These are phyloP conservation scores for Drosophila yakuba DNA, from an alignment of 1,140 invertebrate species.

Conservation along the genomic window DNA sequence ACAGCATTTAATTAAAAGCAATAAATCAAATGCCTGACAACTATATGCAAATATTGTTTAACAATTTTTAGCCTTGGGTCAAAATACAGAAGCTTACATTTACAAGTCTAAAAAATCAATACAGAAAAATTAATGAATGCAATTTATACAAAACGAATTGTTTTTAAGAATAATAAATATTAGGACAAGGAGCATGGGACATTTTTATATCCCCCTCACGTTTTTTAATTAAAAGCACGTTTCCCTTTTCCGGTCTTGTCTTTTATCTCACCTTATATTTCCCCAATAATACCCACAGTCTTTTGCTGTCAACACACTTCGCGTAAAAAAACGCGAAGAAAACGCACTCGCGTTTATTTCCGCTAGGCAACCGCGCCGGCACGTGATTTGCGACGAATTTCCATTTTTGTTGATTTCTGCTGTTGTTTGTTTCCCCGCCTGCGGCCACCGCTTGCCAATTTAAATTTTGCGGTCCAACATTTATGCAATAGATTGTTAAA, in stretches of 20 bases:
- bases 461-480: constrained; percentile 70
- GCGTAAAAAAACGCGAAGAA: constrained; percentile 48
- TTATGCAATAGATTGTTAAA: constrained; percentile 56
- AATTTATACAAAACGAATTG: background rate
- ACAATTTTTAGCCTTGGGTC: constrained; percentile 27
- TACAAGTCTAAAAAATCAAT: constrained; percentile 15
- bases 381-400: constrained; percentile 73
- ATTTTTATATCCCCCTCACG: constrained; percentile 47
- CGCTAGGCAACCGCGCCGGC: constrained; percentile 53
- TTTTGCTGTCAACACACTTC: constrained; percentile 42
- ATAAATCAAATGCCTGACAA: constrained; percentile 73
- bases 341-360: constrained; percentile 65
- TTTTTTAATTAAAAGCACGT: constrained; percentile 80
- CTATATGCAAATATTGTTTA: constrained; percentile 60
- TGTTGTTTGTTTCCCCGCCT: constrained; percentile 32
- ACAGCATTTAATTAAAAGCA: constrained; percentile 68
- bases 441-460: constrained; percentile 60
- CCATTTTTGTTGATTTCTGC: constrained; percentile 42
- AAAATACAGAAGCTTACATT: constrained; percentile 22
- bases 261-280: constrained; percentile 4
- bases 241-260: constrained; percentile 16
- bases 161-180: background rate
- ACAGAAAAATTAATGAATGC: constrained; percentile 11
- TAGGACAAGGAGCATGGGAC: constrained; percentile 4
- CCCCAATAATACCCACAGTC: constrained; percentile 12